Percentiles rank a stretch among this genome's conserved stretches.
Conservation (phyloP, 2,797 vertebrate species). For the Adrianichthys oophorus region DNA sequence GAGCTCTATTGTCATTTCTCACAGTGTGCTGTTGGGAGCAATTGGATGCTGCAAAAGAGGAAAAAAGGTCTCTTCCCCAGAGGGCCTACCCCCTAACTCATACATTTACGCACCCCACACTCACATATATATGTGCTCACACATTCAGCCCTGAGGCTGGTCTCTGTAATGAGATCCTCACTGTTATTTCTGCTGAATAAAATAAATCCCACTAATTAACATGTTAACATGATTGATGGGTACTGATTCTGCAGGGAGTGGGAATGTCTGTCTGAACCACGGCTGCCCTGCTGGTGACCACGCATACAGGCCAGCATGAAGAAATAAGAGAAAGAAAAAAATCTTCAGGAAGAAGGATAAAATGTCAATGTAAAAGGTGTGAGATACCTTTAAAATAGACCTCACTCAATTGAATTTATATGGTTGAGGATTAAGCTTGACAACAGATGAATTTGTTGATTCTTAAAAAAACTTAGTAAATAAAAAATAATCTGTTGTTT, state of each 20-base stretch:
- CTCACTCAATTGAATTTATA: conserved; percentile 2
- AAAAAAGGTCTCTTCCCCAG: conserved; percentile 61
- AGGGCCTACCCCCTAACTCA: conserved; percentile 47
- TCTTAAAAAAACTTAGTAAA: neutral
- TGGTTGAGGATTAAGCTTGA: conserved; percentile 10
- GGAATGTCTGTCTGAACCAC: conserved; percentile 72
- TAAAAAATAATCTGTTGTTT: conserved; percentile 20
- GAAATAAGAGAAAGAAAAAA: conserved; percentile 33
- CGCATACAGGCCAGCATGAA: conserved; percentile 30
- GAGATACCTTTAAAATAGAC: neutral
- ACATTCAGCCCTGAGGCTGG: conserved; percentile 82
- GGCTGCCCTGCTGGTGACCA: conserved; percentile 61
- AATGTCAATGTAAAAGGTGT: conserved; percentile 58
- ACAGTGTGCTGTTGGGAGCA: conserved; percentile 42
- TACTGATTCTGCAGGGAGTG: conserved; percentile 83
- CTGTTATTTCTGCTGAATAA: conserved; percentile 88
- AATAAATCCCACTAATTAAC: conserved; percentile 96
- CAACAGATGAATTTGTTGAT: conserved; percentile 6
- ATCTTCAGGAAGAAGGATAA: conserved; percentile 36
- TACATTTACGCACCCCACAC: conserved; percentile 70
- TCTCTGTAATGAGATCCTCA: conserved; percentile 91
- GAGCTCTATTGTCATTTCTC: conserved; percentile 58
- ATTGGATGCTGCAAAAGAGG: conserved; percentile 59
- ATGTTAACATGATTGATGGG: conserved; percentile 98
- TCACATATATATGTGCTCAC: conserved; percentile 57